phyloP scores from a whole-genome alignment of 1,140 invertebrate genomes.

The Drosophila insularis region DNA sequence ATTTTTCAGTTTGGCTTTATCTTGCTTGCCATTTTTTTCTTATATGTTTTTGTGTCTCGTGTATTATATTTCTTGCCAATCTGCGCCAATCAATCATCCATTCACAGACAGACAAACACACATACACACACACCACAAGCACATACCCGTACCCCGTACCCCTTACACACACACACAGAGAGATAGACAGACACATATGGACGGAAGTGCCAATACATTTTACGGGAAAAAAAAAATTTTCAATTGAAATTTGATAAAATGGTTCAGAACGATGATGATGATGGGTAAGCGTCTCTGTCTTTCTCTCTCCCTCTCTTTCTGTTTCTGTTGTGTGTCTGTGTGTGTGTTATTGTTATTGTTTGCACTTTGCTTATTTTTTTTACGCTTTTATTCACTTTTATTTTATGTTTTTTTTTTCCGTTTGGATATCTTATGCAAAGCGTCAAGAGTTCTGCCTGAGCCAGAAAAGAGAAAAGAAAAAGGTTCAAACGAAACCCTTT shows the following conservation, averaged over 20 bases:
- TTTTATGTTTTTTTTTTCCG: not conserved
- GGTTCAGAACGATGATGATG: not conserved
- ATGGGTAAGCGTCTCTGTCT: not conserved
- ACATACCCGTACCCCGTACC: not conserved
- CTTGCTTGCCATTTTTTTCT: constrained; percentile 1
- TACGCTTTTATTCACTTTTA: not conserved
- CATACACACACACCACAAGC: constrained; percentile 23
- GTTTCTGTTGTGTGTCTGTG: not conserved
- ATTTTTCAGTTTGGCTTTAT: constrained; percentile 1
- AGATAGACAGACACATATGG: constrained; percentile 1
- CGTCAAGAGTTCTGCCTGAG: not conserved
- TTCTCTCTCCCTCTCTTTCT: too few species aligned
- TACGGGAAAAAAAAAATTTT: constrained; percentile 19
- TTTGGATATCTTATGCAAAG: constrained; percentile 3
- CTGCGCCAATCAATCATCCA: constrained; percentile 68
- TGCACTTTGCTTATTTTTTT: constrained; percentile 1
- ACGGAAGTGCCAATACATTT: constrained; percentile 44
- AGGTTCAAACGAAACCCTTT: not conserved
- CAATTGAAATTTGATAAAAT: constrained; percentile 21
- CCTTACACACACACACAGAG: not conserved
- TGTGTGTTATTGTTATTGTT: constrained; percentile 1
- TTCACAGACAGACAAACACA: constrained; percentile 14
- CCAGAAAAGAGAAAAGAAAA: not conserved
- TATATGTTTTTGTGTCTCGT: constrained; percentile 22
- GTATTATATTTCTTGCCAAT: constrained; percentile 57